A percentile compares a stretch with the other conserved stretches of the same genome.
These are phyloP conservation scores for Toxotes lorentzi DNA, from an alignment of 2,797 vertebrate species.

Conservation along the genomic window DNA sequence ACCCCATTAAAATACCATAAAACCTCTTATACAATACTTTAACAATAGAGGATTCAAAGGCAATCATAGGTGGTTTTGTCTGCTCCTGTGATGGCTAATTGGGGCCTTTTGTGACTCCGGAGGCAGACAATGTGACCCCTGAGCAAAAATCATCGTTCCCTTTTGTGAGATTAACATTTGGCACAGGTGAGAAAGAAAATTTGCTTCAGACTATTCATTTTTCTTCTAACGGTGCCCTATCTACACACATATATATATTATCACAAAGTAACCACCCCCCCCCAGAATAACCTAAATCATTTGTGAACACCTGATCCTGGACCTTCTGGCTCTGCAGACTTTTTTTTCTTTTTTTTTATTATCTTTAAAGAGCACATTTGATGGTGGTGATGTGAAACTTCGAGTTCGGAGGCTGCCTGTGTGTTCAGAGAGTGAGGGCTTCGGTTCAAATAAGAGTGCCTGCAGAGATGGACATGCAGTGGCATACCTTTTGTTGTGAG, in stretches of 20 bases:
- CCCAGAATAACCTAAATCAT: slow-evolving; percentile 3
- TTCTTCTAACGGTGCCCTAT: slow-evolving; percentile 20
- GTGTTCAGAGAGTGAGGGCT: slow-evolving; percentile 31
- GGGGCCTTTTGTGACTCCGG: slow-evolving; percentile 45
- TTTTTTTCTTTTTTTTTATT: slow-evolving; percentile 33
- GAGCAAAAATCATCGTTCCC: slow-evolving; percentile 34
- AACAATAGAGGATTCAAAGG: slow-evolving; percentile 44
- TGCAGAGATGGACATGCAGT: slow-evolving; percentile 43
- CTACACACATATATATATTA: slow-evolving; percentile 12
- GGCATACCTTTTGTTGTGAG: slow-evolving; percentile 70
- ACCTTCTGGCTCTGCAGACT: not conserved
- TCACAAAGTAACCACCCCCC: not conserved
- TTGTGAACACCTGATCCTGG: slow-evolving; percentile 12
- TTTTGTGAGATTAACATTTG: slow-evolving; percentile 47
- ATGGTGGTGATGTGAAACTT: slow-evolving; percentile 32
- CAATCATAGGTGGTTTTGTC: slow-evolving; percentile 43
- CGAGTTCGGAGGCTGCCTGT: not conserved
- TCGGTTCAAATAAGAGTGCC: slow-evolving; percentile 45
- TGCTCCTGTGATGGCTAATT: slow-evolving; percentile 39
- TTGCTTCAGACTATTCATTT: slow-evolving; percentile 10
- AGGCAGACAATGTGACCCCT: slow-evolving; percentile 51
- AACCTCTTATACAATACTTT: slow-evolving; percentile 31
- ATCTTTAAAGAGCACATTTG: slow-evolving; percentile 33
- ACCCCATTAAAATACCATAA: slow-evolving; percentile 44
- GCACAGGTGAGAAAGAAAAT: slow-evolving; percentile 15